Base-by-base conservation (phyloP, 2,888 invertebrate species). In the Drosophila greeni region DNA sequence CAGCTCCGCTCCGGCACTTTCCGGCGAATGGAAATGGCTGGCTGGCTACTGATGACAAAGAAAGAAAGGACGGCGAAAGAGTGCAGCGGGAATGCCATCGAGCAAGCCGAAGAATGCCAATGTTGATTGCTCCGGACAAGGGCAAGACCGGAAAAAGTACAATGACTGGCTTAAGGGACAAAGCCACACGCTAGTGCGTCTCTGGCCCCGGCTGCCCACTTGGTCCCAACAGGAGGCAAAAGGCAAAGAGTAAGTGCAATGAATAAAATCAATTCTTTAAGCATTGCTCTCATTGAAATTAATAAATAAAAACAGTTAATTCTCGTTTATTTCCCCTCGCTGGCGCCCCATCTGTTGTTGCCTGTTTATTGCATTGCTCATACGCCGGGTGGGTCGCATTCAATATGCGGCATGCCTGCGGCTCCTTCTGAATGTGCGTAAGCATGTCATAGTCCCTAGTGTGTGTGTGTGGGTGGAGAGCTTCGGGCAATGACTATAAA, bases 81-180 rank as follows among this genome's bases (percentile, higher is more conserved):
- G 52, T 29, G 42, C 42, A 31, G 43, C 11, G 29, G 16, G 37
- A 51, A 61, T 51, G 51, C 42, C 61, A 43, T 43, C 24, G 62
- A 52, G 53, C 20, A 54, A 64, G 53, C 62, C 24, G 45, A 54
- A 60, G 66, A 67, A 67, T 67, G 66, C 43, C 52, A 67, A 60
- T 67, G 67, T 67, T 60, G 49, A 55, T 40, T 67, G 60, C 49
- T 57, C 37, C 14, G 58, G 34, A 34, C 47, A 66, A 49, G 49
- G 42, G 37, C 57, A 24, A 14, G 36, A 23, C 43, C 42, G 40
- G 52, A 62, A 39, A 43, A 20, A 56, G 49, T 56, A 65, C 60
- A 66, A 52, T 57, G 74, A 65, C 52, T 69, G 47, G 40, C 64
- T 24, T n/a, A 49, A 42, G 42, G 26, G 45, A 58, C 60, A 57